Conservation (phyloP, 1,140 invertebrate species). For the Mizuhopecten yessoensis region DNA sequence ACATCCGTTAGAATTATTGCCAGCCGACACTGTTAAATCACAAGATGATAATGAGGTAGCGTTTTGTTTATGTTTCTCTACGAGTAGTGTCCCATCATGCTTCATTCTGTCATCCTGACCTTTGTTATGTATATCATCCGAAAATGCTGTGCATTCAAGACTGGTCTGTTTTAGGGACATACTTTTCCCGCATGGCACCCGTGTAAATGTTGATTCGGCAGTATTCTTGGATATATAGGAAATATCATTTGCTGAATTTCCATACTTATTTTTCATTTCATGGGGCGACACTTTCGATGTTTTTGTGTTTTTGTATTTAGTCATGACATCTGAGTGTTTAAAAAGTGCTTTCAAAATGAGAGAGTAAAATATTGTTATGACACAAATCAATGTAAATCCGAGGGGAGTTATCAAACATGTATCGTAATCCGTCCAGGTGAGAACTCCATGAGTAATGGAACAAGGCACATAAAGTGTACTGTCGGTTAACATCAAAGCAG, state of each 20-base stretch:
- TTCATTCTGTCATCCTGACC: too few species aligned
- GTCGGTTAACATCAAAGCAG: slow-evolving; percentile 51
- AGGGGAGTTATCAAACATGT: slow-evolving; percentile 63
- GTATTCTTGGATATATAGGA: background rate
- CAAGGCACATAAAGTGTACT: slow-evolving; percentile 44
- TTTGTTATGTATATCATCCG: background rate
- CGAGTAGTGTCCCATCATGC: too few species aligned
- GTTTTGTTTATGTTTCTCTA: too few species aligned
- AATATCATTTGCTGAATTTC: background rate
- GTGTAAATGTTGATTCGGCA: background rate
- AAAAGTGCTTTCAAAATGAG: slow-evolving; percentile 62
- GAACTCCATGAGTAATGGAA: background rate
- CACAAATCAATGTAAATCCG: slow-evolving; percentile 50
- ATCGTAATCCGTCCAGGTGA: slow-evolving; percentile 59
- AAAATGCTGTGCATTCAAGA: background rate
- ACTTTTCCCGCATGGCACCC: too few species aligned
- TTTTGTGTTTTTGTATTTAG: slow-evolving; percentile 41
- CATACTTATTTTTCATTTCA: background rate
- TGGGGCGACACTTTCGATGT: slow-evolving; percentile 58
- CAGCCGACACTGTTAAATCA: background rate
- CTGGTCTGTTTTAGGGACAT: background rate
- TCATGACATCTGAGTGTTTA: slow-evolving; percentile 61
- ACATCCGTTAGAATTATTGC: background rate
- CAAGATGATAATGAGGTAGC: background rate
- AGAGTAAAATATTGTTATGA: slow-evolving; percentile 61